A percentile compares a stretch with the other conserved stretches of the same genome.
Evolutionary conservation across 2,797 vertebrate genomes (phyloP).

Genomic region (Erethizon dorsatum): DNA sequence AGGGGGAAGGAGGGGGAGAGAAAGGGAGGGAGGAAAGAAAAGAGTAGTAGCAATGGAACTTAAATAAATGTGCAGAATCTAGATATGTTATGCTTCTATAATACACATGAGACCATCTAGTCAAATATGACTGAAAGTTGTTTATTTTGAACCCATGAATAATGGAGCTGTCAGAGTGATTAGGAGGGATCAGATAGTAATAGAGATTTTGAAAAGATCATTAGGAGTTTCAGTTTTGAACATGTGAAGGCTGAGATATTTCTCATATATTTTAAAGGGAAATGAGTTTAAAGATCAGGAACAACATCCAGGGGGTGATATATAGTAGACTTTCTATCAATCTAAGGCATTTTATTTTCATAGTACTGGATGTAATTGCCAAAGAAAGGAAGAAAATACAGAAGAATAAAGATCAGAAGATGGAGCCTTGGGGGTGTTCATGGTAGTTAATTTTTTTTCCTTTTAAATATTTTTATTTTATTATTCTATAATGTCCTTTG

Average conservation of each 20-base stretch:
- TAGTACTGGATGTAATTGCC: not conserved
- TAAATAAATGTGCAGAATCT: not conserved
- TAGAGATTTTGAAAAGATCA: not conserved
- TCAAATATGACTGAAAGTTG: not conserved
- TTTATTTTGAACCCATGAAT: not conserved
- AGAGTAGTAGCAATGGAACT: not conserved
- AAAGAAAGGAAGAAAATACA: not conserved
- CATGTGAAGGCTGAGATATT: not conserved
- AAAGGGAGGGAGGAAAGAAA: not conserved
- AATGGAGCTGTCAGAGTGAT: not conserved
- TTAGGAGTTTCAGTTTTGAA: not conserved
- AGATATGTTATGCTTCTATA: not conserved
- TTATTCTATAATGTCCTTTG: not conserved
- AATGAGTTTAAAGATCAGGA: not conserved
- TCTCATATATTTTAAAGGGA: not conserved
- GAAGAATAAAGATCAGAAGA: not conserved
- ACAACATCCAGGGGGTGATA: not conserved
- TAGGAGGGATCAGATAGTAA: not conserved
- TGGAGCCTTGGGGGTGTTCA: rapidly evolving
- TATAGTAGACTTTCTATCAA: not conserved
- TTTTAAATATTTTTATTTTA: not conserved
- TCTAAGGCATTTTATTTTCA: not conserved
- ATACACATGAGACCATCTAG: not conserved
- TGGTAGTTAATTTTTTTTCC: not conserved
- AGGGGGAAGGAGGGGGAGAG: too few species aligned